phyloP scores from a whole-genome alignment of 2,113 vertebrate species.

The Erythrocebus patas region DNA sequence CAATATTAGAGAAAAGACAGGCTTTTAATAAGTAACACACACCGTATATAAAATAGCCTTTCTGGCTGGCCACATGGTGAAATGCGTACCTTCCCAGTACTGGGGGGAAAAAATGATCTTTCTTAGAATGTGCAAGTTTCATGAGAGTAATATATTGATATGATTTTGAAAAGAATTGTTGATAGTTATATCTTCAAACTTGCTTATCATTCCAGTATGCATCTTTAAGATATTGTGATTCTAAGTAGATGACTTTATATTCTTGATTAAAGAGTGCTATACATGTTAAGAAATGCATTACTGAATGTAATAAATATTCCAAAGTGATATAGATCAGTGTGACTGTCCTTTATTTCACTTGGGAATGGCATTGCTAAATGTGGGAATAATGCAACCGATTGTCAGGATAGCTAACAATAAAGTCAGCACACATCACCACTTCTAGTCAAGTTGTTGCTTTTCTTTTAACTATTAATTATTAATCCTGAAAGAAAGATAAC shows the following conservation, averaged over 20 bases:
- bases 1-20: background rate
- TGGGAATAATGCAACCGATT: background rate
- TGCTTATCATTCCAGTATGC: constrained; percentile 56
- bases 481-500: background rate
- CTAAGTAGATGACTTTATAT: constrained; percentile 31
- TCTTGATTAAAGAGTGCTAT: constrained; percentile 25
- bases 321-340: background rate
- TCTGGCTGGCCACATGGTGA: no score
- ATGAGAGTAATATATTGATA: constrained; percentile 13
- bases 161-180: background rate
- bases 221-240: background rate
- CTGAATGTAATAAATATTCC: constrained; percentile 42
- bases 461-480: background rate
- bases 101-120: background rate
- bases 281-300: background rate
- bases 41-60: no score
- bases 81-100: no score
- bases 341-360: constrained; percentile 1
- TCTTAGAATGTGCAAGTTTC: background rate
- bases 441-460: background rate
- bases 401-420: background rate
- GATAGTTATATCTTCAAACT: background rate
- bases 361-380: background rate
- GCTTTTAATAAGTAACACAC: no score
- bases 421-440: background rate